Conservation (phyloP, 2,113 vertebrate genomes). For the Struthidea cinerea region DNA sequence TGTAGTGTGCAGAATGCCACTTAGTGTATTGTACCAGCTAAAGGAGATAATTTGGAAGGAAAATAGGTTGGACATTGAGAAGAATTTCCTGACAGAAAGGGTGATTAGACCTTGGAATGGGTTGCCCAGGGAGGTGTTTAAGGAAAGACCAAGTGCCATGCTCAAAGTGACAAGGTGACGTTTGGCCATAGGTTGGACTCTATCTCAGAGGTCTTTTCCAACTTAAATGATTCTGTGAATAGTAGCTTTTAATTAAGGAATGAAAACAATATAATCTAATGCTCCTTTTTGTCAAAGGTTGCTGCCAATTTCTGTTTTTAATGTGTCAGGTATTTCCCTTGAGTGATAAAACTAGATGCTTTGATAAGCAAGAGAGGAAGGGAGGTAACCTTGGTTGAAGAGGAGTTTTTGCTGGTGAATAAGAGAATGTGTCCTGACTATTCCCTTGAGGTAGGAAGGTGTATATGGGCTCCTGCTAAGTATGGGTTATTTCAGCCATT, state of each 20-base stretch:
- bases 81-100: neutral
- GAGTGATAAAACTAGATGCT: neutral
- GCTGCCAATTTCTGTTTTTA: neutral
- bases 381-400: neutral
- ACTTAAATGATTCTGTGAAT: neutral
- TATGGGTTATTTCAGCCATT: neutral
- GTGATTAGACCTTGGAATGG: neutral
- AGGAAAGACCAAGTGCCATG: neutral
- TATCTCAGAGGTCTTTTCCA: neutral
- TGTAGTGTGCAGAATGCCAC: neutral
- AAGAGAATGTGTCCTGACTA: neutral
- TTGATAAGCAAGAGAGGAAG: neutral
- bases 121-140: neutral
- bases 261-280: neutral
- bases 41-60: neutral
- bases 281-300: neutral
- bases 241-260: neutral
- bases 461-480: neutral
- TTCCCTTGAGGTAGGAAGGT: neutral
- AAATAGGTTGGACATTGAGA: neutral
- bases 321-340: neutral
- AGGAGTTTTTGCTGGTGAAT: neutral
- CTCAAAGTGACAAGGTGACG: rapidly evolving
- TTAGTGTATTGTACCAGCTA: neutral
- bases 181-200: neutral